These are phyloP conservation scores for Neuroterus valhalla DNA, from an alignment of 1,140 invertebrate genomes.

Conservation along the genomic window DNA sequence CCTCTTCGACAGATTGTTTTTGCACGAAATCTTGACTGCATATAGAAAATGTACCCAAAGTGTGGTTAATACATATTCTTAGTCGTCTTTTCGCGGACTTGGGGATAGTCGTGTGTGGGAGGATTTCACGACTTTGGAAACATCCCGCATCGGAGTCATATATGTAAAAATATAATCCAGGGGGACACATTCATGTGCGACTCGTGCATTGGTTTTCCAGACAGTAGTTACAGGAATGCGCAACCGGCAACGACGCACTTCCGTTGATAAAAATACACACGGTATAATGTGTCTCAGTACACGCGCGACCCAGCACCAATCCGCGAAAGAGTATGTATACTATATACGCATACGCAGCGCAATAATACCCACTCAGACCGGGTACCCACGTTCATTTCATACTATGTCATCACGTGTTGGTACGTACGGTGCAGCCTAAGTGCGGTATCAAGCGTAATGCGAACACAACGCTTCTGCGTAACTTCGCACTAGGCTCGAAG, in stretches of 20 bases:
- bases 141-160: neutral
- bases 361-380: too few species aligned
- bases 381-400: slow-evolving; percentile 9
- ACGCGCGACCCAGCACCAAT: slow-evolving; percentile 41
- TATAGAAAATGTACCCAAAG: too few species aligned
- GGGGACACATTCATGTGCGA: slow-evolving; percentile 31
- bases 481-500: neutral
- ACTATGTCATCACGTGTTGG: neutral
- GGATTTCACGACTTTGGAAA: neutral
- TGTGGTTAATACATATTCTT: too few species aligned
- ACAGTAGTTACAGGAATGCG: slow-evolving; percentile 63
- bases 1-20: too few species aligned
- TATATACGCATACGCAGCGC: slow-evolving; percentile 28
- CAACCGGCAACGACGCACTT: slow-evolving; percentile 71
- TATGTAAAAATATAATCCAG: slow-evolving; percentile 46
- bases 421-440: neutral
- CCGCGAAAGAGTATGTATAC: neutral
- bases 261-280: slow-evolving; percentile 74
- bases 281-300: slow-evolving; percentile 65
- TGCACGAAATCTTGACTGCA: too few species aligned
- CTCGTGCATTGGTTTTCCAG: slow-evolving; percentile 54
- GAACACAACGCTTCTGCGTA: neutral
- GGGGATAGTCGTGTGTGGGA: neutral
- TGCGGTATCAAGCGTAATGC: neutral
- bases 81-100: too few species aligned